Evolutionary conservation across 2,888 invertebrate species (phyloP), one percentile per base, ranked within the genome.

Genomic region (Euphydryas editha): DNA sequence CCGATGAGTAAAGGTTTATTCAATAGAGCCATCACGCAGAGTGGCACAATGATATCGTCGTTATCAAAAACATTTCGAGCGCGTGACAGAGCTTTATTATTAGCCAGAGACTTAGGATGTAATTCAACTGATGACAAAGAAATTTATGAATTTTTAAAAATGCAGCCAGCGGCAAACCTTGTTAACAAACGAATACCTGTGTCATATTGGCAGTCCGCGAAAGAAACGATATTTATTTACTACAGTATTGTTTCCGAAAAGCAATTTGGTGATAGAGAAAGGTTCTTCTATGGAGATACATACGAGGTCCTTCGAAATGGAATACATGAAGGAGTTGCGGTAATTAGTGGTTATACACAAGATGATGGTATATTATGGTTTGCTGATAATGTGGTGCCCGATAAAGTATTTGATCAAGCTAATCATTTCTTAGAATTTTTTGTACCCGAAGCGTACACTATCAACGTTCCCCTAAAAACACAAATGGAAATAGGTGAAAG

Each of bases 281-380:
- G 75, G 55, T 85, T 80, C 72, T 84, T 78, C 67, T 72, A 73
- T n/a, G 81, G 78, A 17, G 74, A 82, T 18, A 58, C 79, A 1
- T 60, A 72, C 37, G 85, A 93, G 39, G 78, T 81, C 18, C 71
- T 89, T 10, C 84, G 87, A 68, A 81, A 87, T 20, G 94, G 94
- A 95, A 96, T n/a, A n/a, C n/a, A n/a, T n/a, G n/a, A n/a, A n/a
- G n/a, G n/a, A n/a, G n/a, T n/a, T n/a, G n/a, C n/a, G 0, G 93
- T 96, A 81, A 94, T 96, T 80, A 88, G 94, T 15, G 96, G 96
- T 7, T 81, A 95, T 3, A 96, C 94, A 17, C 92, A 94, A 1
- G 94, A 95, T 54, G 96, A 96, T 86, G 96, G 96, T 15, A 15
- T 80, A 0, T 47, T 80, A 36, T 56, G 24, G 4, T 30, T 82